Evolutionary conservation across 2,113 vertebrate genomes (phyloP).

Genomic region (Callochromis pleurospilus): DNA sequence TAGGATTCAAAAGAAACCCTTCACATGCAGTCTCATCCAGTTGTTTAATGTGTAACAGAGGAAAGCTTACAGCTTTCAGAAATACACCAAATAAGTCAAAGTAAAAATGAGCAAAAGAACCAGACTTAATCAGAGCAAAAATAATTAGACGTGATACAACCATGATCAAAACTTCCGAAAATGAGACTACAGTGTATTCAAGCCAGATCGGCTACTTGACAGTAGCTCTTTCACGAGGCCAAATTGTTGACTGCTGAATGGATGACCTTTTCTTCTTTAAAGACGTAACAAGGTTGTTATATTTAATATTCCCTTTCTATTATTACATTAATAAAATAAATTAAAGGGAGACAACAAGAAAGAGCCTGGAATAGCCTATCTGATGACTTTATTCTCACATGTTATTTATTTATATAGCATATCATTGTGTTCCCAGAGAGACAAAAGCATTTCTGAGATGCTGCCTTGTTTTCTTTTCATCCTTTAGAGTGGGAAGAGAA

Average conservation of each 20-base stretch:
- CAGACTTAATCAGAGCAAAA: background rate
- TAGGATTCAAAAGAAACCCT: background rate
- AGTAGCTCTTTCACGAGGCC: background rate
- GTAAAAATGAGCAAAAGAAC: background rate
- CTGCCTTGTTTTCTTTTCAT: slow-evolving; percentile 34
- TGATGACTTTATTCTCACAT: slow-evolving; percentile 11
- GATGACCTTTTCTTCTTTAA: background rate
- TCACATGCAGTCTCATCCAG: background rate
- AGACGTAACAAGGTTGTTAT: background rate
- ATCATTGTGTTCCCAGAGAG: slow-evolving; percentile 13
- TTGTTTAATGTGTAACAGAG: background rate
- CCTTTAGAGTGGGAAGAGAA: slow-evolving; percentile 3
- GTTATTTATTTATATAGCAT: slow-evolving; percentile 5
- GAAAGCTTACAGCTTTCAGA: background rate
- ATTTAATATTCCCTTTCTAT: background rate
- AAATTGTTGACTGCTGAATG: background rate
- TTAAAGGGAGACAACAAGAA: background rate
- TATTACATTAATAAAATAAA: background rate
- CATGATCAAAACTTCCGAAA: background rate
- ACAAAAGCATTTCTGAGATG: slow-evolving; percentile 20
- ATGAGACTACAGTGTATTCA: background rate
- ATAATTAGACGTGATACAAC: background rate
- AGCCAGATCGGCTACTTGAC: background rate
- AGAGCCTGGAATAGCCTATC: background rate
- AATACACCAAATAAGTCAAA: background rate